Percentiles rank a stretch among this genome's conserved stretches.
Evolutionary conservation across 2,797 vertebrate genomes (phyloP).

Genomic region (Crocodylus rhombifer): DNA sequence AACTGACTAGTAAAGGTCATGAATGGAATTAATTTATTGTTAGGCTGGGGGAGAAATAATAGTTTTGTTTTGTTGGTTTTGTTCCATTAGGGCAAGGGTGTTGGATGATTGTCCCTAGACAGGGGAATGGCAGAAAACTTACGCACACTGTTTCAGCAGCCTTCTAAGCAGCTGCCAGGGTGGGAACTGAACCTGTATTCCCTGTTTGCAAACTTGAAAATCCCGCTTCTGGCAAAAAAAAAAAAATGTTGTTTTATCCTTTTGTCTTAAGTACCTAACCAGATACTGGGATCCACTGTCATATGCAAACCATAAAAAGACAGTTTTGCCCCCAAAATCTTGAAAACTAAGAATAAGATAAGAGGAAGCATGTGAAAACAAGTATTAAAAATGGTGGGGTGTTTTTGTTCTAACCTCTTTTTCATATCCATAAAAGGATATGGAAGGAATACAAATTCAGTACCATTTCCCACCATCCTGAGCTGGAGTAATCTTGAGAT

Average conservation of each 20-base stretch:
- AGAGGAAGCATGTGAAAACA: neutral
- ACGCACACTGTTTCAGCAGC: neutral
- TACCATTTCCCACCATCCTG: neutral
- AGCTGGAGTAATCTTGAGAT: neutral
- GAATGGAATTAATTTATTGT: constrained; percentile 26
- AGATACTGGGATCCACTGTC: neutral
- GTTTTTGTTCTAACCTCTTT: neutral
- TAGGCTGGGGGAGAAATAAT: fast-evolving
- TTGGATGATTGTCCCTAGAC: neutral
- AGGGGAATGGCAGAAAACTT: neutral
- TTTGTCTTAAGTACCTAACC: neutral
- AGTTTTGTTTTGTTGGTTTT: neutral
- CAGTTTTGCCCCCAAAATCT: neutral
- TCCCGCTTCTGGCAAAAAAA: neutral
- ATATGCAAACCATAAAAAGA: neutral
- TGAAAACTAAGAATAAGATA: neutral
- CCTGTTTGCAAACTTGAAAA: neutral
- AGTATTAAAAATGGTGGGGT: neutral
- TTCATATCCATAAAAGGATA: neutral
- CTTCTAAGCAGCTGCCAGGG: neutral
- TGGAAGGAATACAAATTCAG: neutral
- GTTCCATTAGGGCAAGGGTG: neutral
- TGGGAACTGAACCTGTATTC: neutral
- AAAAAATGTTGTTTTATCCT: neutral
- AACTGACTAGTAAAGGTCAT: constrained; percentile 6